Percentiles rank a stretch among this genome's conserved stretches.
Conservation (phyloP, 2,888 invertebrate species). For the Andrena bicolor region DNA sequence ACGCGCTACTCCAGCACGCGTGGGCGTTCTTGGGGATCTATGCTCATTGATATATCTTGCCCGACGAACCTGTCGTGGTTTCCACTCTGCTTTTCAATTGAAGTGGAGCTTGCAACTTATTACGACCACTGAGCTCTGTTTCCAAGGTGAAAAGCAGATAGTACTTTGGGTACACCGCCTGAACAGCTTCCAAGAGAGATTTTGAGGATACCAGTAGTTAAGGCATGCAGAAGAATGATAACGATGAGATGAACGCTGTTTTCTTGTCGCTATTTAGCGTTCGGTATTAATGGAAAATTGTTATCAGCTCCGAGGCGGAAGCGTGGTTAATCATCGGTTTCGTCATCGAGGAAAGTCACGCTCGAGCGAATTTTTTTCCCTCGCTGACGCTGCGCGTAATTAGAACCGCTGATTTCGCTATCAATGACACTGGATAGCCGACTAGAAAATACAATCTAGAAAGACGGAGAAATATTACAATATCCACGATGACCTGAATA, state of each 20-base stretch:
- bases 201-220: background rate
- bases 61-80: too few relatives aligned
- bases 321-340: background rate
- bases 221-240: background rate
- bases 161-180: too few relatives aligned
- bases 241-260: background rate
- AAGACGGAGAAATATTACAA: background rate
- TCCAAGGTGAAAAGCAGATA: too few relatives aligned
- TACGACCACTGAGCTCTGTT: too few relatives aligned
- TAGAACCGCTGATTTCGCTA: conserved; percentile 5
- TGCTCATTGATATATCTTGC: too few relatives aligned
- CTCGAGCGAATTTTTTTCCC: background rate
- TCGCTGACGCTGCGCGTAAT: conserved; percentile 15
- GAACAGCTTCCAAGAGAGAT: too few relatives aligned
- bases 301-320: background rate
- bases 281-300: conserved; percentile 9
- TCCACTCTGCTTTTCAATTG: too few relatives aligned
- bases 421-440: background rate
- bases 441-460: background rate
- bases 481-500: too few relatives aligned
- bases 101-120: too few relatives aligned
- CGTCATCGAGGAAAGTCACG: background rate
- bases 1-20: conserved; percentile 1
- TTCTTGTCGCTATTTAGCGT: too few relatives aligned
- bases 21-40: background rate